A percentile compares a stretch with the other conserved stretches of the same genome.
Conservation (phyloP, 92 coral and sea anemone species). For the Phymanthus crucifer region DNA sequence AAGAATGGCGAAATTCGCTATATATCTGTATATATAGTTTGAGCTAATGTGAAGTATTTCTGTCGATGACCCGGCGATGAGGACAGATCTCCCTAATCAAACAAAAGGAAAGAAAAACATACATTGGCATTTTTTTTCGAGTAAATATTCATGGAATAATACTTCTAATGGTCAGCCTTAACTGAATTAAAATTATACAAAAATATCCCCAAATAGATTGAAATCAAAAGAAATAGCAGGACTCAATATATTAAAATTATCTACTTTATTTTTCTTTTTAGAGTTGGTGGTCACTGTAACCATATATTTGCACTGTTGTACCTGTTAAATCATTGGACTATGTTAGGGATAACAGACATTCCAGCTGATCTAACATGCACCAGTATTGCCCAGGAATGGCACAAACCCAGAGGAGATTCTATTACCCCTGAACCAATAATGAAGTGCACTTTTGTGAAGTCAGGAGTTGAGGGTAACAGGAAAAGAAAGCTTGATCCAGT, state of each 20-base stretch:
- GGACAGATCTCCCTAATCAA: no score
- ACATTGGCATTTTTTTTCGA: not conserved
- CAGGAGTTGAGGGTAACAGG: slow-evolving; percentile 34
- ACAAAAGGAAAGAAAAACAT: no score
- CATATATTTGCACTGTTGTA: slow-evolving; percentile 39
- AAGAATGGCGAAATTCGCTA: no score
- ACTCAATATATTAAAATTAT: no score
- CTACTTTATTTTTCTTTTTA: slow-evolving; percentile 9
- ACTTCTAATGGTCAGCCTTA: no score
- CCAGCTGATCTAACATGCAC: slow-evolving; percentile 59
- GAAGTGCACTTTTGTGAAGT: slow-evolving; percentile 52
- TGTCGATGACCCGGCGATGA: no score
- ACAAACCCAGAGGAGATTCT: slow-evolving; percentile 53
- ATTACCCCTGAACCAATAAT: slow-evolving; percentile 48
- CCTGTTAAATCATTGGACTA: slow-evolving; percentile 46
- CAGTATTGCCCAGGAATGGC: slow-evolving; percentile 50
- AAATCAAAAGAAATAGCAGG: no score
- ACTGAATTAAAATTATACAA: no score
- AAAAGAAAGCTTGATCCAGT: slow-evolving; percentile 52
- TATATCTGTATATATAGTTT: no score
- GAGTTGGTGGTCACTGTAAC: slow-evolving; percentile 60
- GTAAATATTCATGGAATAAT: no score
- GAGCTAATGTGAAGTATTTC: no score
- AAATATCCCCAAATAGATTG: no score
- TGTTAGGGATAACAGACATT: slow-evolving; percentile 48